phyloP scores from a whole-genome alignment of 2,888 invertebrate genomes.

The Mimachlamys varia region DNA sequence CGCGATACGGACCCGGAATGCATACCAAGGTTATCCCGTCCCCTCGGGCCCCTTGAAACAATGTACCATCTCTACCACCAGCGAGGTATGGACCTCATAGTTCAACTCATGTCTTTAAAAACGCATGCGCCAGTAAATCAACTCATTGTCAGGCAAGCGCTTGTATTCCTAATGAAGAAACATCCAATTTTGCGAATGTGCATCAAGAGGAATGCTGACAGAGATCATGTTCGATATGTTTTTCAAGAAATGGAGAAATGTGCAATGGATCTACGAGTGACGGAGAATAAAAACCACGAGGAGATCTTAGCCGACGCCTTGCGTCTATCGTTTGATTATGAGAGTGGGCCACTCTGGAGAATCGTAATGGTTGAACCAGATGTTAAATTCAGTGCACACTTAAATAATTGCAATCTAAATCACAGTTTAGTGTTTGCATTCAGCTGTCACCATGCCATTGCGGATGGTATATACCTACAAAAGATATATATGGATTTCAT shows the following conservation, averaged over 20 bases:
- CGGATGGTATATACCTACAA: constrained; percentile 45
- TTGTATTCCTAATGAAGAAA: constrained; percentile 40
- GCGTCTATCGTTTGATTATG: constrained; percentile 17
- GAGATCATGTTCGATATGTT: neutral
- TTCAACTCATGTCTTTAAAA: constrained; percentile 41
- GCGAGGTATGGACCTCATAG: constrained; percentile 46
- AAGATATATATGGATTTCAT: constrained; percentile 45
- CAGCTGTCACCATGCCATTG: constrained; percentile 44
- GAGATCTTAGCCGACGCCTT: constrained; percentile 38
- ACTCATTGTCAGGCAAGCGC: constrained; percentile 33
- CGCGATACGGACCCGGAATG: neutral
- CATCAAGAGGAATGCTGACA: constrained; percentile 19
- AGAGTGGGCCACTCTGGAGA: constrained; percentile 46
- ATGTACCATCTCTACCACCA: constrained; percentile 48
- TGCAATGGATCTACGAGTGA: constrained; percentile 21
- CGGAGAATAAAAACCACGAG: constrained; percentile 13
- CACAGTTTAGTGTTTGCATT: constrained; percentile 40
- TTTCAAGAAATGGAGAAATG: constrained; percentile 44
- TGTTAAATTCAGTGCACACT: neutral
- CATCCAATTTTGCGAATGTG: constrained; percentile 47
- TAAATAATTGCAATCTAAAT: neutral
- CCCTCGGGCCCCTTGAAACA: constrained; percentile 47
- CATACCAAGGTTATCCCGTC: neutral
- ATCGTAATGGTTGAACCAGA: constrained; percentile 23
- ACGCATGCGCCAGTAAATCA: neutral